These are phyloP conservation scores for Brachionus koreanus DNA, from an alignment of 1,140 invertebrate genomes.

Conservation along the genomic window DNA sequence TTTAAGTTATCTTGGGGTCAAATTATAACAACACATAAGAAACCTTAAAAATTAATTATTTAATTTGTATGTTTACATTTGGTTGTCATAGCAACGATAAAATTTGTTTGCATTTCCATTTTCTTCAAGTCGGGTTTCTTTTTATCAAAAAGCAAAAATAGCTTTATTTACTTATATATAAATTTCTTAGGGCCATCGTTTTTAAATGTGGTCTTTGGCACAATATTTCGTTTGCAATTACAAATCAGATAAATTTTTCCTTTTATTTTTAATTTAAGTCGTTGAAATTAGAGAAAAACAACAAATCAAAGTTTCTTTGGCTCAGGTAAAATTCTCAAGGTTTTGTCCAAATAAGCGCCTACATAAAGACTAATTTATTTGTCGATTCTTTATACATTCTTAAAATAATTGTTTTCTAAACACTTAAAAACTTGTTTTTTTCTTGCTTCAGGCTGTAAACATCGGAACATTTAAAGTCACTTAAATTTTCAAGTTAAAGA, in stretches of 20 bases:
- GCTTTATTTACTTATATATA: neutral
- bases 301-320: neutral
- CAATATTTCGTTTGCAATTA: neutral
- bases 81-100: neutral
- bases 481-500: neutral
- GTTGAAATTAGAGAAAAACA: neutral
- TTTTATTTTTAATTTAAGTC: no score
- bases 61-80: constrained; percentile 40
- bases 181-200: neutral
- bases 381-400: neutral
- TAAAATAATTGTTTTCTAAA: neutral
- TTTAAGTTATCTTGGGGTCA: neutral
- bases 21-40: neutral
- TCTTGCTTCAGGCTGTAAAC: neutral
- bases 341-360: neutral
- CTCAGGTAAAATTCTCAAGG: neutral
- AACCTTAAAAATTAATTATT: neutral
- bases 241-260: neutral
- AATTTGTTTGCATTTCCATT: neutral
- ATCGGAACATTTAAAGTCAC: neutral
- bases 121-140: neutral
- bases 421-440: neutral
- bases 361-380: neutral
- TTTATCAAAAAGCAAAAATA: neutral
- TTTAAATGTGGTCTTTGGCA: neutral